phyloP scores from a whole-genome alignment of 2,113 vertebrate genomes.

The Hyperoodon ampullatus region DNA sequence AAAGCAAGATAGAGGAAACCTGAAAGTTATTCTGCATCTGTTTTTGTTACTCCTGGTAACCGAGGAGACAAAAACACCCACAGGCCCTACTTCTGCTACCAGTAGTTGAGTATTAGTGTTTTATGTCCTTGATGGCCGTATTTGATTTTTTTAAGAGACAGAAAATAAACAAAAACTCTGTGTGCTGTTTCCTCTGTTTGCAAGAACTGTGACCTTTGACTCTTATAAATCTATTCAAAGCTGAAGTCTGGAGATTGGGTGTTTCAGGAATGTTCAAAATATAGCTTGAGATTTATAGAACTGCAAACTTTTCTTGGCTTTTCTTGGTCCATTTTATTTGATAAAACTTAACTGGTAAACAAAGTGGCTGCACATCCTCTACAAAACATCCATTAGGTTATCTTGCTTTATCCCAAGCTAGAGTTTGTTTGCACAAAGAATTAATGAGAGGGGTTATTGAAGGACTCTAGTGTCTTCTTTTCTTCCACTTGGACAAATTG shows the following conservation, averaged over 20 bases:
- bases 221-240: slow-evolving; percentile 84
- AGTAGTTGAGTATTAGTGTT: slow-evolving; percentile 81
- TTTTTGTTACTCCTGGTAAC: slow-evolving; percentile 79
- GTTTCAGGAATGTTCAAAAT: slow-evolving; percentile 82
- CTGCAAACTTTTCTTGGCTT: slow-evolving; percentile 72
- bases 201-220: slow-evolving; percentile 83
- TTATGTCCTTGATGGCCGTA: slow-evolving; percentile 79
- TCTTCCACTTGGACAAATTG: slow-evolving; percentile 49
- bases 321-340: slow-evolving; percentile 76
- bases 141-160: slow-evolving; percentile 84
- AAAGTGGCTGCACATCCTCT: slow-evolving; percentile 73
- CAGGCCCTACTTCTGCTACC: slow-evolving; percentile 73
- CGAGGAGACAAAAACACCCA: slow-evolving; percentile 76
- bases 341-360: slow-evolving; percentile 74
- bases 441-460: slow-evolving; percentile 73
- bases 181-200: slow-evolving; percentile 86
- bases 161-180: slow-evolving; percentile 86
- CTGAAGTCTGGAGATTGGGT: slow-evolving; percentile 79
- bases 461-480: slow-evolving; percentile 65
- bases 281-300: slow-evolving; percentile 80
- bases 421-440: slow-evolving; percentile 75
- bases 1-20: slow-evolving; percentile 68
- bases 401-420: slow-evolving; percentile 77
- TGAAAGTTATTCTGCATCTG: slow-evolving; percentile 76
- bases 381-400: slow-evolving; percentile 76